Evolutionary conservation across 2,113 vertebrate species (phyloP), one percentile per base, ranked within the genome.

Genomic region (Osmerus eperlanus): DNA sequence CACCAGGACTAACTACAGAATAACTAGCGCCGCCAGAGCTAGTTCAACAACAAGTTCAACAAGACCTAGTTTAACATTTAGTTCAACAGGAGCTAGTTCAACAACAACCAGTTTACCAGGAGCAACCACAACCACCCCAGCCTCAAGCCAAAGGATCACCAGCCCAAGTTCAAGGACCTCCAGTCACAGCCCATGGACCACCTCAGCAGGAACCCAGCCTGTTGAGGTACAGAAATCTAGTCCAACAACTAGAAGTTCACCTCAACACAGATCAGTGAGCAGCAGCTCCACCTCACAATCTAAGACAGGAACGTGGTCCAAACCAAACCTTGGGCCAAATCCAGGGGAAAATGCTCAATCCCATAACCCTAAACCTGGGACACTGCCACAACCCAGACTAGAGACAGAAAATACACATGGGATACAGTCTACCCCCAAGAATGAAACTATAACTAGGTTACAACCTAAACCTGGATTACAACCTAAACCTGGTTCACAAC

Each of bases 91-190:
- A 13, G 16, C 16, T 13, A 18, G 54, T 56, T n/a, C 54, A 56
- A n/a, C 14, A 29, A 4, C 13, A 62, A 15, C 23, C 14, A 62
- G 25, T 25, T 25, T 25, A 23, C 13, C 21, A 12, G 13, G 5
- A 29, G 23, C 54, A 65, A 18, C 62, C 13, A 66, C 65, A 64
- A 28, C 53, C 56, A 81, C 61, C 29, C 73, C 29, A 28, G 75
- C 58, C 5, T 16, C 52, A 0, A 4, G 41, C 63, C 63, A 71
- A 51, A 67, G 74, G 54, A 66, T 53, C 70, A 66, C 65, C 21
- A 65, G 54, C 11, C 14, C 18, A 21, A 67, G 28, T 13, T 52
- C 18, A 51, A 67, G 12, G 3, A 52, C 19, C 36, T 21, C 65
- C 18, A 67, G 65, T n/a, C 41, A 16, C 47, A 67, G 65, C 21